Percentiles rank a stretch among this genome's conserved stretches.
Evolutionary conservation across 2,888 invertebrate species (phyloP).

Genomic region (Gasteruption jaculator): DNA sequence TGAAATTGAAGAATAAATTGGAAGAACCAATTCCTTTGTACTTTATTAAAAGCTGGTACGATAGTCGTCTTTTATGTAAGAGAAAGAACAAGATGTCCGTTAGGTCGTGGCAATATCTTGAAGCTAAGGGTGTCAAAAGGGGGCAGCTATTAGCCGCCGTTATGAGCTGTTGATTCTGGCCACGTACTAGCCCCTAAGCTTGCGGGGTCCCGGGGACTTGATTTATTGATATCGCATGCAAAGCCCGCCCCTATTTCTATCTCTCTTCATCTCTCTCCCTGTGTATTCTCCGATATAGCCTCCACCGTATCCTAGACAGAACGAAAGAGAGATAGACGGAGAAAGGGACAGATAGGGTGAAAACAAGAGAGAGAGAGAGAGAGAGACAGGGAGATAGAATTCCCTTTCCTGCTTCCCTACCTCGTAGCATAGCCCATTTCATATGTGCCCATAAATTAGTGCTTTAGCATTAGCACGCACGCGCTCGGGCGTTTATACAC

Average conservation of each 20-base stretch:
- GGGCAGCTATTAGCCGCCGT: constrained; percentile 50
- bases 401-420: constrained; percentile 4
- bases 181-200: constrained; percentile 51
- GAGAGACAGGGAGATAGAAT: too few relatives aligned
- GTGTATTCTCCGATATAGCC: constrained; percentile 35
- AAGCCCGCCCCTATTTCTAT: constrained; percentile 50
- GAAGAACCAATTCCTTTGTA: too few relatives aligned
- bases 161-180: constrained; percentile 53
- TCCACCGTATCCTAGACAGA: constrained; percentile 22
- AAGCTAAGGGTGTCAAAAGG: constrained; percentile 35
- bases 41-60: too few relatives aligned
- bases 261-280: too few relatives aligned
- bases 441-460: constrained; percentile 47
- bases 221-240: constrained; percentile 54
- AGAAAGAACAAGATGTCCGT: constrained; percentile 49
- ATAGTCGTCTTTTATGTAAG: too few relatives aligned
- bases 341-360: too few relatives aligned
- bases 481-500: constrained; percentile 26
- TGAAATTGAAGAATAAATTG: too few relatives aligned
- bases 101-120: constrained; percentile 47
- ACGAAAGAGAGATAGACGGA: constrained; percentile 15
- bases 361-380: too few relatives aligned
- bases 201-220: constrained; percentile 47
- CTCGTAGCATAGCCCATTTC: constrained; percentile 35
- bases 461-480: constrained; percentile 44